These are phyloP conservation scores for Plecturocebus donacophilus DNA, from an alignment of 2,113 vertebrate genomes.

Conservation along the genomic window DNA sequence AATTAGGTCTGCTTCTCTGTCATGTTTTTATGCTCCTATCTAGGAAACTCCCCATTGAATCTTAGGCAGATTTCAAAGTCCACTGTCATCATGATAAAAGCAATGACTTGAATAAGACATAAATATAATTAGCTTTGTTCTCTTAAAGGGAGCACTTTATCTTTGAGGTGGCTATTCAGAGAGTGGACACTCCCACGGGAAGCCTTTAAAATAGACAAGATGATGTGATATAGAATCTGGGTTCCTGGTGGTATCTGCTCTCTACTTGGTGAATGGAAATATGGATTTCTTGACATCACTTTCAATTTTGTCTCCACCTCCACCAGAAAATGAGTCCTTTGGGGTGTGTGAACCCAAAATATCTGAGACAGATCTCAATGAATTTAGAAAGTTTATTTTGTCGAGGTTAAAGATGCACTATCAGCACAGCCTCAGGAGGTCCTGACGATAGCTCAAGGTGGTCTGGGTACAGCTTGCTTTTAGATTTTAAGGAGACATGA, in stretches of 20 bases:
- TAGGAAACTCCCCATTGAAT: neutral
- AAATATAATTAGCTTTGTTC: constrained; percentile 66
- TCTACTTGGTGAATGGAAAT: neutral
- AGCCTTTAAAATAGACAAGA: constrained; percentile 37
- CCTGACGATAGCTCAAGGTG: too few species aligned
- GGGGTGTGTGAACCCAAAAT: too few species aligned
- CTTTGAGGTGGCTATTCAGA: constrained; percentile 4
- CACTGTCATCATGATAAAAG: constrained; percentile 32
- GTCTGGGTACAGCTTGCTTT: too few species aligned
- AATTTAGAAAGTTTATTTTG: too few species aligned
- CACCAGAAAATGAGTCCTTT: neutral
- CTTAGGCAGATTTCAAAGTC: constrained; percentile 5
- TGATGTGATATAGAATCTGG: neutral
- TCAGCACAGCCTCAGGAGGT: too few species aligned
- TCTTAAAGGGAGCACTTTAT: constrained; percentile 41
- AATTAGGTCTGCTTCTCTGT: neutral
- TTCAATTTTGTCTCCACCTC: neutral
- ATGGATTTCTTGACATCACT: neutral
- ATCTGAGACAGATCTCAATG: too few species aligned
- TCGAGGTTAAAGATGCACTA: too few species aligned
- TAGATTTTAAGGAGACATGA: too few species aligned
- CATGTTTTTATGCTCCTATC: neutral
- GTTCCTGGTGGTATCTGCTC: neutral
- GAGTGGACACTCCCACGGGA: neutral
- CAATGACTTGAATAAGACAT: constrained; percentile 62